These are phyloP conservation scores for Bruchidius siliquastri DNA, from an alignment of 2,888 invertebrate genomes.

Conservation along the genomic window DNA sequence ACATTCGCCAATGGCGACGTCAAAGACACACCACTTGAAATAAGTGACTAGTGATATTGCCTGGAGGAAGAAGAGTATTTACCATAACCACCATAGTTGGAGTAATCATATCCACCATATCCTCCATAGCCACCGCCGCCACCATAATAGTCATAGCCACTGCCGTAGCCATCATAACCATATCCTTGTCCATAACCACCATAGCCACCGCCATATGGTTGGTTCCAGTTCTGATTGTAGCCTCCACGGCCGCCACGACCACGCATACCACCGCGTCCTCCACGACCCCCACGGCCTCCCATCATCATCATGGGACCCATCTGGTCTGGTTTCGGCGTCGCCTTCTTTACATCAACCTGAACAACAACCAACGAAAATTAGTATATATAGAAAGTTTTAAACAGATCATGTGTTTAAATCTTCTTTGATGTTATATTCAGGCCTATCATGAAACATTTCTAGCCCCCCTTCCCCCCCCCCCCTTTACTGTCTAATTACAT, in stretches of 20 bases:
- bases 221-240: slow-evolving; percentile 61
- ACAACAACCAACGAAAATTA: too few relatives aligned
- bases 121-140: slow-evolving; percentile 70
- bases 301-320: slow-evolving; percentile 51
- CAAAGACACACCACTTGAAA: background rate
- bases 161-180: slow-evolving; percentile 62
- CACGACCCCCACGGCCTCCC: slow-evolving; percentile 63
- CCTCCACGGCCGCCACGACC: slow-evolving; percentile 63
- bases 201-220: slow-evolving; percentile 57
- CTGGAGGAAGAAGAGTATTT: slow-evolving; percentile 50
- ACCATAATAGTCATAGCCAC: slow-evolving; percentile 57
- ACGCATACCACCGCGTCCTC: slow-evolving; percentile 64
- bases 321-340: slow-evolving; percentile 83
- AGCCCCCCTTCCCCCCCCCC: too few relatives aligned
- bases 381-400: too few relatives aligned
- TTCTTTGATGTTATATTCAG: too few relatives aligned
- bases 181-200: slow-evolving; percentile 24
- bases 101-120: slow-evolving; percentile 77
- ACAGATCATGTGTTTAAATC: too few relatives aligned
- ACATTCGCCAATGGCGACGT: background rate
- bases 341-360: slow-evolving; percentile 90
- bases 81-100: slow-evolving; percentile 80
- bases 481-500: too few relatives aligned
- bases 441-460: too few relatives aligned
- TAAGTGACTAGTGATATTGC: slow-evolving; percentile 5